Evolutionary conservation across 2,797 vertebrate species (phyloP), one percentile per base, ranked within the genome.

Genomic region (Percopsis omiscomaycus): DNA sequence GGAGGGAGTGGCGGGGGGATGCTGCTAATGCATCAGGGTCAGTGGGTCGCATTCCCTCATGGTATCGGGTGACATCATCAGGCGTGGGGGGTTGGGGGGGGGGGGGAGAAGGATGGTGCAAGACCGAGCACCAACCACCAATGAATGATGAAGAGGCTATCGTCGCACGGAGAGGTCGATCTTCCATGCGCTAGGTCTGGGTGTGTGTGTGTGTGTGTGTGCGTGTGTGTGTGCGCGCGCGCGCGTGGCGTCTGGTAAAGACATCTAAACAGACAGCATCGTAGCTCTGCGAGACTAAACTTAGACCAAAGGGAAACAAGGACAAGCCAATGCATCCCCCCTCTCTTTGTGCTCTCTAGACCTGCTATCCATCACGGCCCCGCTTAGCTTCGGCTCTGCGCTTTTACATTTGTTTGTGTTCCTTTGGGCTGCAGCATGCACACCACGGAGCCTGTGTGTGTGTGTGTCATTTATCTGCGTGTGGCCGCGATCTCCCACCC

Each of bases 61-160:
- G 71, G 82, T 86, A 86, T 90, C 84, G 60, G 79, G 90, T 93
- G 91, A 93, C 91, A 91, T 93, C 90, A 93, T 64, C 55, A 13
- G 62, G 59, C 13, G 42, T 12, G 29, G 65, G 63, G 14, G 55
- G 5, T n/a, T 15, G 5, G 12, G 13, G 13, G 10, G 50, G 15
- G 30, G 54, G 69, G 49, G 71, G 76, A 32, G 8, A 37, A 9
- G 37, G 37, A 42, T 42, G 37, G 37, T 42, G 37, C 37, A 42
- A 42, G 37, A 42, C 9, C 6, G 37, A 42, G 37, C 9, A 42
- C 37, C 37, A 42, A 8, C 37, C 37, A 9, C 37, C 72, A 75
- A 68, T 4, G 48, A 61, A 74, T 81, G 84, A 88, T 88, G 75
- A 79, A 88, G 70, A 80, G 85, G 82, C 73, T 83, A 85, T 87